Conservation (phyloP, 2,888 invertebrate genomes). For the Pseudanteris insignis region DNA sequence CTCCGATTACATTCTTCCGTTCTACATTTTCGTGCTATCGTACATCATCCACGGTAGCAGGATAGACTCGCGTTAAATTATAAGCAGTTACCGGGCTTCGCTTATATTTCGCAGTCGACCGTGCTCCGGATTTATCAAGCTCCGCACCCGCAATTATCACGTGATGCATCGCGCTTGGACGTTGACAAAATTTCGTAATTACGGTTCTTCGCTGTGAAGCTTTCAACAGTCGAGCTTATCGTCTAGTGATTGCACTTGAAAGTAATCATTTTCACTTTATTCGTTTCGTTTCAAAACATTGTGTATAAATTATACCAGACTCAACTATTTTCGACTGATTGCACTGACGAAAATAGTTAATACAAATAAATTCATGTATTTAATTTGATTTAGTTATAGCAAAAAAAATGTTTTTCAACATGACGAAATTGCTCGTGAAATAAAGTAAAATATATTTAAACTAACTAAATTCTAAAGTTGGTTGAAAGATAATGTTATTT, state of each 20-base stretch:
- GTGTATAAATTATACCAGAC: no score
- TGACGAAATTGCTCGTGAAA: no score
- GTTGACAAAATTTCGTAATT: conserved; percentile 34
- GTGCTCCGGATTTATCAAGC: conserved; percentile 20
- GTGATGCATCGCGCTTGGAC: conserved; percentile 30
- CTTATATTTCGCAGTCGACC: conserved; percentile 17
- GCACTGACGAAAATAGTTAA: no score
- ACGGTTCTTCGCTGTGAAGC: conserved; percentile 17
- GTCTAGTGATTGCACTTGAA: conserved; percentile 13
- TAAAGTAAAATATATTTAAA: no score
- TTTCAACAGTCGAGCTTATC: conserved; percentile 22
- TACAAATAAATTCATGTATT: no score
- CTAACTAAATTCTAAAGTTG: no score
- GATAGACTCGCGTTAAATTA: conserved; percentile 32
- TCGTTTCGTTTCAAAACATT: no score
- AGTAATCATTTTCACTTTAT: conserved; percentile 26
- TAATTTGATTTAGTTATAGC: no score
- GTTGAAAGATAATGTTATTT: no score
- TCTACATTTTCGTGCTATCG: conserved; percentile 40
- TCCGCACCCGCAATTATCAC: conserved; percentile 21
- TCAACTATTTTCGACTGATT: no score
- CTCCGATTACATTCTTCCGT: conserved; percentile 44
- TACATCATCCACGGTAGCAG: conserved; percentile 35
- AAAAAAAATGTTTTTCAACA: no score
- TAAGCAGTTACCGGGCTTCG: conserved; percentile 31